Conservation (phyloP, 2,888 invertebrate genomes). For the Hymenopus coronatus region DNA sequence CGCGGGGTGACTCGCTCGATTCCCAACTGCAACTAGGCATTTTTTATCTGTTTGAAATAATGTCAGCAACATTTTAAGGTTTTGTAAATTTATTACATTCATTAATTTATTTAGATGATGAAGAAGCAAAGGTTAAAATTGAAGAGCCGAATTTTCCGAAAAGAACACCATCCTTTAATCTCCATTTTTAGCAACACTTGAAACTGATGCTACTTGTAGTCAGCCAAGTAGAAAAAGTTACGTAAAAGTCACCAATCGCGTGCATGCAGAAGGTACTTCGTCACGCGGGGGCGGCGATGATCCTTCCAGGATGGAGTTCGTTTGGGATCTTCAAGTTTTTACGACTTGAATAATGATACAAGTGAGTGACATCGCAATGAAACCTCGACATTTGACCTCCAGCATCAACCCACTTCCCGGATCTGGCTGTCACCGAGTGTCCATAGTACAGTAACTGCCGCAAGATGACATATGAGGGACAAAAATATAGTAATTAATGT, state of each 20-base stretch:
- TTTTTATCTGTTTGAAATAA: too few relatives aligned
- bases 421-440: background rate
- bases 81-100: too few relatives aligned
- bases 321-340: background rate
- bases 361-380: background rate
- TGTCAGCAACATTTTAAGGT: too few relatives aligned
- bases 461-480: background rate
- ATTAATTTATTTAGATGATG: too few relatives aligned
- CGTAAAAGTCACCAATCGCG: background rate
- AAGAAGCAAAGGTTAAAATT: too few relatives aligned
- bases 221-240: background rate
- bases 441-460: background rate
- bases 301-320: background rate
- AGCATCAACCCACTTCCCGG: background rate
- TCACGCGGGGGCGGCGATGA: too few relatives aligned
- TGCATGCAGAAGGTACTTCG: background rate
- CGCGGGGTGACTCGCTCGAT: too few relatives aligned
- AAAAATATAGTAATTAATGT: background rate
- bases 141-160: too few relatives aligned
- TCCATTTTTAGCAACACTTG: background rate
- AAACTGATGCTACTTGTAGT: background rate
- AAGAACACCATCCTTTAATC: too few relatives aligned
- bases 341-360: background rate
- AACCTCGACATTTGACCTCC: background rate
- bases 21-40: too few relatives aligned